These are phyloP conservation scores for Paracanthobrama guichenoti DNA, from an alignment of 2,113 vertebrate species.

Conservation along the genomic window DNA sequence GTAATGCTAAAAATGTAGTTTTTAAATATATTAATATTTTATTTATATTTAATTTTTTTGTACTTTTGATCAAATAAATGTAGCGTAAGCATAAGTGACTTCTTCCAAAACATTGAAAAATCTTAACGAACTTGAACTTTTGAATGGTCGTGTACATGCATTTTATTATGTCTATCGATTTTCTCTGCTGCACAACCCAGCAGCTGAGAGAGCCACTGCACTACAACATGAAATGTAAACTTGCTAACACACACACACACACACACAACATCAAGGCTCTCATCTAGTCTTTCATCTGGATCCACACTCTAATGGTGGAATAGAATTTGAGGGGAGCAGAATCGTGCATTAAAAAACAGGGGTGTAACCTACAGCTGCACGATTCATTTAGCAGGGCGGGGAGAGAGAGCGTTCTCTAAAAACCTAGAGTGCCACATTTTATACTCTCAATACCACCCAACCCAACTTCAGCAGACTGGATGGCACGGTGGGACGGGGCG, in stretches of 20 bases:
- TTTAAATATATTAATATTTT: too few relatives aligned
- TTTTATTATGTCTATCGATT: neutral
- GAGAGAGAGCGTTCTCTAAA: conserved; percentile 30
- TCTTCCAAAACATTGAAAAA: neutral
- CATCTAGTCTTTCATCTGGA: conserved; percentile 25
- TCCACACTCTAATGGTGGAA: conserved; percentile 30
- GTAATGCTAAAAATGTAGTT: too few relatives aligned
- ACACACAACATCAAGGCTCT: neutral
- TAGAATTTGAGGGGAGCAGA: conserved; percentile 47
- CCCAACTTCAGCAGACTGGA: conserved; percentile 10
- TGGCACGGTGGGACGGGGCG: neutral
- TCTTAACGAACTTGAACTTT: neutral
- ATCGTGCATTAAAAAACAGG: conserved; percentile 18
- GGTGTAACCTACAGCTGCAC: conserved; percentile 30
- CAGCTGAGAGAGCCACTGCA: neutral
- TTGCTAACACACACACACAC: neutral
- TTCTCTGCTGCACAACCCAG: too few relatives aligned
- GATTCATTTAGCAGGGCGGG: conserved; percentile 51
- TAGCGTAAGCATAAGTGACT: neutral
- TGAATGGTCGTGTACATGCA: neutral
- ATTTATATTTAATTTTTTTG: neutral
- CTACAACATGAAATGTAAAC: neutral
- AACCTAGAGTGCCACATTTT: conserved; percentile 45
- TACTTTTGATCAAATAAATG: neutral
- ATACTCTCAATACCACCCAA: conserved; percentile 35